Percentiles rank a stretch among this genome's conserved stretches.
Conservation (phyloP, 1,140 invertebrate species). For the Capitella teleta region DNA sequence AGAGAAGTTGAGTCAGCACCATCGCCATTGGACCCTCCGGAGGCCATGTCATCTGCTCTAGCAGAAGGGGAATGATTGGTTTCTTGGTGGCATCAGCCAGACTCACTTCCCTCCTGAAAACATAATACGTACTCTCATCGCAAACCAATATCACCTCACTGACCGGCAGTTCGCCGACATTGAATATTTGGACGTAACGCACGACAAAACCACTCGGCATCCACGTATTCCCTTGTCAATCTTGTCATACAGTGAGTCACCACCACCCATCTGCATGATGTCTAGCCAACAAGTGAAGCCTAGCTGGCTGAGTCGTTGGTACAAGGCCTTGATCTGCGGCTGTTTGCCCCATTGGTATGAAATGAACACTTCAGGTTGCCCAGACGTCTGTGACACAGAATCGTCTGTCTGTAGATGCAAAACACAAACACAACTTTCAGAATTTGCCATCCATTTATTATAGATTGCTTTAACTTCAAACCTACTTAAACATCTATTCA, state of each 20-base stretch:
- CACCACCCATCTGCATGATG: conserved; percentile 38
- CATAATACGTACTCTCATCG: too few relatives aligned
- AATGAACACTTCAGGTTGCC: conserved; percentile 43
- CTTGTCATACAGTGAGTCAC: conserved; percentile 37
- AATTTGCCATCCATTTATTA: too few relatives aligned
- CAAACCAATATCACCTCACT: too few relatives aligned
- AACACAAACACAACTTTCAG: too few relatives aligned
- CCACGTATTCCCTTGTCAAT: conserved; percentile 34
- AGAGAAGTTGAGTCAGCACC: conserved; percentile 21
- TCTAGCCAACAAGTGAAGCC: conserved; percentile 35
- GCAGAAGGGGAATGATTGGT: conserved; percentile 30
- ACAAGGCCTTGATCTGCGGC: conserved; percentile 26
- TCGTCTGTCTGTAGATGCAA: too few relatives aligned
- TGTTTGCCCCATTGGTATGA: conserved; percentile 39
- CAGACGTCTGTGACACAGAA: too few relatives aligned
- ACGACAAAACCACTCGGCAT: conserved; percentile 15
- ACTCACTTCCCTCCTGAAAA: conserved; percentile 18
- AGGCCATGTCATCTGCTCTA: conserved; percentile 31
- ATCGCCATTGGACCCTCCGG: conserved; percentile 33
- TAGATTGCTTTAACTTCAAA: too few relatives aligned
- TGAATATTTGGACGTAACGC: conserved; percentile 32
- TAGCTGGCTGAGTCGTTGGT: conserved; percentile 18
- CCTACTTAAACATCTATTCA: too few relatives aligned
- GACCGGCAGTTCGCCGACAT: conserved; percentile 31
- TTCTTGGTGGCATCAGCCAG: conserved; percentile 30